Percentiles rank a stretch among this genome's conserved stretches.
phyloP scores from a whole-genome alignment of 2,113 vertebrate genomes.

The Dicrurus megarhynchus region DNA sequence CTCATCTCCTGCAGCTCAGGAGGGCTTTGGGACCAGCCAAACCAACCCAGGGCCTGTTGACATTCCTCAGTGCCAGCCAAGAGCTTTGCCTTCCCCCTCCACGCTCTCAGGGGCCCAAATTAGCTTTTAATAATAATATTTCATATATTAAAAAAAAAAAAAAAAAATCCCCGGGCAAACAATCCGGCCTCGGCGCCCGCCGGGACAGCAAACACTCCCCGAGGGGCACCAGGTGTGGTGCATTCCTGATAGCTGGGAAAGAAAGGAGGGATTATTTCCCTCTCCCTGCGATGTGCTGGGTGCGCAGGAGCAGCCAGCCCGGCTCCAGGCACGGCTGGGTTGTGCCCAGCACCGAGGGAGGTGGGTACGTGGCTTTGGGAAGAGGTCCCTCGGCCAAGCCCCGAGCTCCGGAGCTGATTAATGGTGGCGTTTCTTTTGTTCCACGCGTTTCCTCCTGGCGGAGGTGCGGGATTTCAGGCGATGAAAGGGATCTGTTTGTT shows the following conservation, averaged over 20 bases:
- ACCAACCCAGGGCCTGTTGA: not conserved
- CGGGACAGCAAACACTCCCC: slow-evolving; percentile 4
- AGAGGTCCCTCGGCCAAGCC: not conserved
- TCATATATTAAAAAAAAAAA: not conserved
- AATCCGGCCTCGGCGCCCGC: not conserved
- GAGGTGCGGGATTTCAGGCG: not conserved
- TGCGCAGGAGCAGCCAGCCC: not conserved
- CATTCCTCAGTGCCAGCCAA: not conserved
- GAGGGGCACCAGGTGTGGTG: slow-evolving; percentile 11
- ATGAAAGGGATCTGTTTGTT: not conserved
- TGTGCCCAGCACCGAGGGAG: not conserved
- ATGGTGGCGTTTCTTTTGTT: not conserved
- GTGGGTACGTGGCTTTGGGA: not conserved
- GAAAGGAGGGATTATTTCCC: slow-evolving; percentile 17
- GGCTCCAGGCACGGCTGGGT: not conserved
- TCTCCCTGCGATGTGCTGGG: fast-evolving
- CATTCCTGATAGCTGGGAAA: not conserved
- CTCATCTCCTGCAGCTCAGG: not conserved
- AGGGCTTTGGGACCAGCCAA: not conserved
- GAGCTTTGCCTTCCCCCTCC: not conserved
- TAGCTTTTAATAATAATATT: slow-evolving; percentile 9
- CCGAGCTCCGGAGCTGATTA: not conserved
- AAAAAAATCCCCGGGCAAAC: slow-evolving; percentile 8
- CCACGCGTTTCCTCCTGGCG: fast-evolving
- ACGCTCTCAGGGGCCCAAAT: not conserved